Evolutionary conservation across 2,888 invertebrate genomes (phyloP).

Genomic region (Pseudococcus longispinus): DNA sequence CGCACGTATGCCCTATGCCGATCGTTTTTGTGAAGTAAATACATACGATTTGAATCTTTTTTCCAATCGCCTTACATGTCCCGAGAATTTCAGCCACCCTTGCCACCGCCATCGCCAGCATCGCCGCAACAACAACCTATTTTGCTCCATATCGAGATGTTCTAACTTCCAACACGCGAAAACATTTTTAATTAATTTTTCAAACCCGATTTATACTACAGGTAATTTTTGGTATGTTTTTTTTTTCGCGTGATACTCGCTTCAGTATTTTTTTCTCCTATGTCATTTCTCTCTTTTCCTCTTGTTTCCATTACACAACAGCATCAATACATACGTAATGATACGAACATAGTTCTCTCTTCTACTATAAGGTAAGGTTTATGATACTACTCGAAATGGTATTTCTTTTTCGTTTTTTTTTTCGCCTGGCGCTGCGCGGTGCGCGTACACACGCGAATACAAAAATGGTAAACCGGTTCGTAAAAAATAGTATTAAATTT

Average conservation of each 20-base stretch:
- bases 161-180: neutral
- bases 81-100: neutral
- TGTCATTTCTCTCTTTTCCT: neutral
- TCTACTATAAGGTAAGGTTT: neutral
- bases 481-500: slow-evolving; percentile 42
- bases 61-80: neutral
- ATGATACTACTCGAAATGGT: neutral
- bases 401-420: neutral
- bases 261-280: neutral
- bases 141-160: neutral
- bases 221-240: neutral
- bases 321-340: neutral
- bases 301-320: neutral
- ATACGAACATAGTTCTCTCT: neutral
- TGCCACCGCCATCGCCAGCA: neutral
- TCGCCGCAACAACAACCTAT: neutral
- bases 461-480: slow-evolving; percentile 40
- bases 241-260: neutral
- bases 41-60: neutral
- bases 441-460: slow-evolving; percentile 11
- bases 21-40: neutral
- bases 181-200: neutral
- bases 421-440: neutral
- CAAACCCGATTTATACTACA: neutral
- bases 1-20: neutral